Percentiles rank a stretch among this genome's conserved stretches.
Conservation (phyloP, 2,797 vertebrate species). For the Paguma larvata region DNA sequence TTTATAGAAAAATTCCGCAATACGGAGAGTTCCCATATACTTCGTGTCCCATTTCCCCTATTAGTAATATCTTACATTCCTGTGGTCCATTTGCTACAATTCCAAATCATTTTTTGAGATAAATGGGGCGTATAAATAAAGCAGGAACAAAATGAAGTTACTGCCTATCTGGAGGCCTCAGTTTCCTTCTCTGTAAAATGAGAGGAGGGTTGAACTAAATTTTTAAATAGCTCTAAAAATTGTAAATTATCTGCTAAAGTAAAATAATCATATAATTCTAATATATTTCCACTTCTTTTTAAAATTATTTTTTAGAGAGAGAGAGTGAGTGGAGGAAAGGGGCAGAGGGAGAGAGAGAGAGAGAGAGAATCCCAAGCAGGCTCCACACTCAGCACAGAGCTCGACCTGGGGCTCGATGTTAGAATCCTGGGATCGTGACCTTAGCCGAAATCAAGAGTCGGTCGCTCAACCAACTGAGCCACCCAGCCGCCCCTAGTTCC, state of each 20-base stretch:
- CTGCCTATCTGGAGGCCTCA: neutral
- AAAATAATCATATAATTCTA: slow-evolving; percentile 48
- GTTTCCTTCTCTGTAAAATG: slow-evolving; percentile 53
- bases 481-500: neutral
- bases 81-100: slow-evolving; percentile 31
- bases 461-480: too few species aligned
- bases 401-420: too few species aligned
- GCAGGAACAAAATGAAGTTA: slow-evolving; percentile 36
- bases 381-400: too few species aligned
- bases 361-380: too few species aligned
- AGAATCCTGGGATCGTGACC: too few species aligned
- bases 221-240: slow-evolving; percentile 23
- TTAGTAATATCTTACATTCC: neutral
- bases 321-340: too few species aligned
- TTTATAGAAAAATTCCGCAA: slow-evolving; percentile 37
- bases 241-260: slow-evolving; percentile 1
- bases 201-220: neutral
- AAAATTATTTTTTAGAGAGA: too few species aligned
- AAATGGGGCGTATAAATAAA: neutral
- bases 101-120: slow-evolving; percentile 28
- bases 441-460: too few species aligned
- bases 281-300: neutral
- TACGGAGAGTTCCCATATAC: neutral
- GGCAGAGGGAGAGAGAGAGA: too few species aligned
- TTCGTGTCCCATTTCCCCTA: neutral